Base-by-base conservation (phyloP, 2,797 vertebrate genomes). In the Hypotaenidia philippensis region DNA sequence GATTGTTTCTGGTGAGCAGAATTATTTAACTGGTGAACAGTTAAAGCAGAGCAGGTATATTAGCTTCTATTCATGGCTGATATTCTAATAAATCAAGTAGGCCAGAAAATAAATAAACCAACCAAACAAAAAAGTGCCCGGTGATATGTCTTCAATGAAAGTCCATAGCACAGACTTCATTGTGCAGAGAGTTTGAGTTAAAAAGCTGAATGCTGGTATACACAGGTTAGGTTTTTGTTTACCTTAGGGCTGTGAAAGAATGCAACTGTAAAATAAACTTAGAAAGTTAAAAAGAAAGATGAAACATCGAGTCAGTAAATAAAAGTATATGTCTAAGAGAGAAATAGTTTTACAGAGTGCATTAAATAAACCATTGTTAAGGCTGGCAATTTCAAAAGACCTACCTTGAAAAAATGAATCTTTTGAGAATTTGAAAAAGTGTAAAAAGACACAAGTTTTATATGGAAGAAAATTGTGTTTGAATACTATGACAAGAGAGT, bases 11-110 rank as follows among this genome's bases (percentile, higher is more conserved):
- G 64, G 26, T 80, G 38, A 87, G 32, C 25, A 87, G 59, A 87
- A 64, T 75, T 82, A 85, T 56, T 91, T 84, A 53, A 60, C 40
- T 64, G 69, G n/a, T 45, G 40, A 87, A 31, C 57, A 78, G 45
- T 80, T 81, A 78, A 90, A 96, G 90, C 56, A 94, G 92, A 92
- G 55, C 47, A 83, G 60, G 25, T 86, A 3, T 64, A 81, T 89
- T 84, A 50, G 13, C 64, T 56, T 94, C 44, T 87, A 7, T 89
- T 82, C 86, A 87, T 1, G 11, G 36, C 26, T 75, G 53, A 84
- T 68, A 23, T 52, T 83, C 17, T 38, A 87, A 7, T 81, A 52
- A 89, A 82, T 93, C 68, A 87, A 45, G 15, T 60, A 64, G 78
- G 41, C 23, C 50, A 87, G 69, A 90, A 92, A 89, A 88, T 57